Base-by-base conservation (phyloP, 2,113 vertebrate genomes). In the Triplophysa tibetana region DNA sequence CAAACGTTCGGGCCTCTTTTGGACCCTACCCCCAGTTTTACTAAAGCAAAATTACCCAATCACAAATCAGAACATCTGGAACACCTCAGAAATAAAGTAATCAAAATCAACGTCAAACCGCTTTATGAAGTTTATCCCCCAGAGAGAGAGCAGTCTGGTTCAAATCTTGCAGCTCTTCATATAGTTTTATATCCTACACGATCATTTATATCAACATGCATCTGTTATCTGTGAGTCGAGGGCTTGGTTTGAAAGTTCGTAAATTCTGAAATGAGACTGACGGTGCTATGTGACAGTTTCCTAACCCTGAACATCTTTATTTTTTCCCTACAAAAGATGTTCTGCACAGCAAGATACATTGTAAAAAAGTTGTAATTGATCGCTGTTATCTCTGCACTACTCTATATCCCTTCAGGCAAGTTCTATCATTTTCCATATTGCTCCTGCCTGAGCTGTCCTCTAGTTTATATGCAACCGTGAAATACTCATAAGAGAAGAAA, bases 11-110 rank as follows among this genome's bases (percentile, higher is more conserved):
- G 82, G 69, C 80, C 66, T 83, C 80, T 75, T 77, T 65, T 52
- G 60, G 17, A 70, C 83, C 85, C 65, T 75, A 64, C 79, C 67
- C 54, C 69, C 48, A 75, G 56, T 48, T 41, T 66, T 70, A 69
- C 77, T 78, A 76, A 58, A 21, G 72, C 70, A 82, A 76, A 77
- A 70, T 80, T 82, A 79, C 73, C 82, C 73, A 78, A 72, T 86
- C 65, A 77, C 84, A 78, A 73, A 82, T 85, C 74, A 60, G 83
- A 90, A 91, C 92, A 93, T 92, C 90, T 93, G 92, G 88, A 90
- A 79, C 87, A 88, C 81, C 75, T 91, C 85, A 85, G 83, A 91
- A 91, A 92, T 89, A 74, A 91, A 90, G 89, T 87, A 89, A 90
- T 90, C 88, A 89, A 89, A 90, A 84, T 86, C 88, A 85, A 88